Percentiles rank a stretch among this genome's conserved stretches.
phyloP scores from a whole-genome alignment of 1,140 invertebrate species.

The Adoxophyes honmai region DNA sequence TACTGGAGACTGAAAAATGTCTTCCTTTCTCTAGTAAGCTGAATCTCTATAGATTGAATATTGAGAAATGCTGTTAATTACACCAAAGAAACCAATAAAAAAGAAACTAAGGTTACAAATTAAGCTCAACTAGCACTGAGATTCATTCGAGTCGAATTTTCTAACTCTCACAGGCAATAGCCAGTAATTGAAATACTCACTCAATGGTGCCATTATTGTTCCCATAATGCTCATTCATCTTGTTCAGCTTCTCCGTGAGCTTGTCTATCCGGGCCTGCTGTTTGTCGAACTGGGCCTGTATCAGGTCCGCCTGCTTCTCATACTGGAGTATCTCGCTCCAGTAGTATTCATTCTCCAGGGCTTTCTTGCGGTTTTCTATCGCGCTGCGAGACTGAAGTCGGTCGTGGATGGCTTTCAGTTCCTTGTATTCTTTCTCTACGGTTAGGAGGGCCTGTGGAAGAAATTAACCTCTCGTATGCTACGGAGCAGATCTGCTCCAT shows the following conservation, averaged over 20 bases:
- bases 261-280: slow-evolving; percentile 47
- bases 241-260: slow-evolving; percentile 36
- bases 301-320: slow-evolving; percentile 36
- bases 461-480: no score
- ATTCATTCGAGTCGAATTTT: no score
- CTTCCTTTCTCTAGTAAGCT: no score
- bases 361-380: slow-evolving; percentile 65
- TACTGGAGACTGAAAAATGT: no score
- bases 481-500: no score
- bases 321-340: slow-evolving; percentile 63
- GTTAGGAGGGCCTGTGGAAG: slow-evolving; percentile 52
- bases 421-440: slow-evolving; percentile 72
- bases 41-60: no score
- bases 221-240: slow-evolving; percentile 44
- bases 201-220: slow-evolving; percentile 37
- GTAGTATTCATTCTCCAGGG: slow-evolving; percentile 75
- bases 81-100: no score
- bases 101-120: no score
- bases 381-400: slow-evolving; percentile 77
- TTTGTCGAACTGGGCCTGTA: slow-evolving; percentile 39
- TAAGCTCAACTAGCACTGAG: no score
- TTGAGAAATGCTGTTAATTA: no score
- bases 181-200: slow-evolving; percentile 35
- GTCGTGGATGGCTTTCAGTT: slow-evolving; percentile 77
- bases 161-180: no score